A percentile compares a stretch with the other conserved stretches of the same genome.
Evolutionary conservation across 2,888 invertebrate genomes (phyloP).

Genomic region (Heliothis peltigera): DNA sequence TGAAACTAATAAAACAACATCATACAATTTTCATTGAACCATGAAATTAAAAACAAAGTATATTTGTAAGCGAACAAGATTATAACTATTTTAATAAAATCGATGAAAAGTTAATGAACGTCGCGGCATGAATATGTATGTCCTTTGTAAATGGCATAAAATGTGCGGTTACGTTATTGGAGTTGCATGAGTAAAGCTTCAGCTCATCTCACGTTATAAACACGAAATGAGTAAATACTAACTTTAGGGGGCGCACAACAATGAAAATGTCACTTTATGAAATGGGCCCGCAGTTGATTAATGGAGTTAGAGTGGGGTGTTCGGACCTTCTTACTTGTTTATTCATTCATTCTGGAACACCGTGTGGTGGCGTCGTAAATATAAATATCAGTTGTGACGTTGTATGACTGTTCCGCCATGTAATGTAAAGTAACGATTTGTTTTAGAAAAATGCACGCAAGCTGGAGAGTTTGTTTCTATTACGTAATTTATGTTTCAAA

Average conservation of each 20-base stretch:
- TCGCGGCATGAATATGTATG: constrained; percentile 53
- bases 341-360: constrained; percentile 72
- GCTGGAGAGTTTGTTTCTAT: not conserved
- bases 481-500: not conserved
- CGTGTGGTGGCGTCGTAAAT: constrained; percentile 65
- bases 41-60: constrained; percentile 16
- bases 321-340: constrained; percentile 81
- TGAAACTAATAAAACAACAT: not conserved
- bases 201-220: constrained; percentile 74
- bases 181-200: constrained; percentile 72
- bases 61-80: constrained; percentile 29
- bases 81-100: constrained; percentile 40
- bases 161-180: constrained; percentile 74
- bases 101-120: constrained; percentile 52
- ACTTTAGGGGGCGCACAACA: constrained; percentile 81
- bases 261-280: constrained; percentile 89
- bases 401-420: constrained; percentile 21
- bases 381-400: constrained; percentile 65
- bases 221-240: constrained; percentile 82
- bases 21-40: constrained; percentile 4
- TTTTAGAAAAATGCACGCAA: constrained; percentile 29
- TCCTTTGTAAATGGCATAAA: constrained; percentile 58
- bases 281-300: constrained; percentile 85
- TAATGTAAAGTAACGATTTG: constrained; percentile 45
- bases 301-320: constrained; percentile 80